Conservation (phyloP, 2,113 vertebrate genomes). For the human (Homo sapiens) region GRCh38 chr12:128933001-128933500, state of each 20-base stretch:
- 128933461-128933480: background rate
- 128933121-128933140: no score
- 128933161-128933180: background rate
- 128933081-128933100: background rate
- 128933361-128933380: background rate
- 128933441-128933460: no score
- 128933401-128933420: background rate
- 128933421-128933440: background rate
- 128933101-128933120: no score
- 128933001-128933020: background rate
- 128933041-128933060: no score
- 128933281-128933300: background rate
- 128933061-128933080: fast-evolving
- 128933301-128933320: no score
- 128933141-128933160: no score
- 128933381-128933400: background rate
- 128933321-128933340: fast-evolving
- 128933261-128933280: background rate
- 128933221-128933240: background rate
- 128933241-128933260: fast-evolving
- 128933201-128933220: fast-evolving
- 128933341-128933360: background rate
- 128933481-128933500: background rate
- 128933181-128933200: background rate
- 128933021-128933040: fast-evolving